Evolutionary conservation across 2,113 vertebrate genomes (phyloP), one percentile per base, ranked within the genome.

Genomic region (Nanorana parkeri): DNA sequence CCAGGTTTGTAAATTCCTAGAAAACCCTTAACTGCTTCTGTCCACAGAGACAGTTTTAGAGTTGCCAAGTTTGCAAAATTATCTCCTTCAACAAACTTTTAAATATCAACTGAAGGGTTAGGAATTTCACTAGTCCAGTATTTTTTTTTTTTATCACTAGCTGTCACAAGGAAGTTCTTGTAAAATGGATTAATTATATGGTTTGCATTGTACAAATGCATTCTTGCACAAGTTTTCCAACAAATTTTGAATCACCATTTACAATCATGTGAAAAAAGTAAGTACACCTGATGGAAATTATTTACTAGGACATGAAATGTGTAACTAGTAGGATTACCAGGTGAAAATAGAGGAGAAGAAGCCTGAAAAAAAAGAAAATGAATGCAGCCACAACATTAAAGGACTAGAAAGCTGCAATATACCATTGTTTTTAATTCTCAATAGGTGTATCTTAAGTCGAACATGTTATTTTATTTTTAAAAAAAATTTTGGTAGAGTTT

Each of bases 31-130:
- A 82, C 61, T 60, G 71, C 63, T 74, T 52, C 61, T 24, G 26
- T 65, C 80, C 80, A 68, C 24, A 28, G 80, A 82, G 80, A 82
- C 52, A 75, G 19, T 58, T 82, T 75, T 64, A 82, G 63, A 75
- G 61, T 82, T 79, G 80, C 80, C 68, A 82, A 67, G 61, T 47
- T 75, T 82, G 80, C 80, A 82, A 82, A 82, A 82, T 75, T 55
- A 82, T 73, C 58, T 82, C 52, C 68, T 65, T 21, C 21, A 58
- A 58, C 60, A 82, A 75, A 82, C 61, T 82, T 82, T 29, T 75
- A 82, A 82, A 82, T 82, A 74, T 72, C 71, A 75, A 36, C 17
- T n/a, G 17, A 66, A 47, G 68, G 36, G 26, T 65, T 81, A 52
- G 28, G 4, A 32, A 24, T 24, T 69, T 58, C 7, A 32, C 15